These are phyloP conservation scores for Nerophis lumbriciformis DNA, from an alignment of 2,113 vertebrate species.

Conservation along the genomic window DNA sequence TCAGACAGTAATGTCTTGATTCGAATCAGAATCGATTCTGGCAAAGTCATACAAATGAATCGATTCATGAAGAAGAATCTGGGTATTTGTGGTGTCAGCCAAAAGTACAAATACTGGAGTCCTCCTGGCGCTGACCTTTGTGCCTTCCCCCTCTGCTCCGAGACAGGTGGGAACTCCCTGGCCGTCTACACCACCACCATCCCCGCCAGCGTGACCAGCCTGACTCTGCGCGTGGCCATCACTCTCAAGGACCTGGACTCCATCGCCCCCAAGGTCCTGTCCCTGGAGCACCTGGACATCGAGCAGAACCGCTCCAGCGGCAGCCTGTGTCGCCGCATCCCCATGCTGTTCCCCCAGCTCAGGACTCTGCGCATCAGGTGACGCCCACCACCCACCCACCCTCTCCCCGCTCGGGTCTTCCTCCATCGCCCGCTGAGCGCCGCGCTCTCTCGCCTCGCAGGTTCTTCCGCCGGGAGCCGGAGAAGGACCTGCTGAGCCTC, in stretches of 20 bases:
- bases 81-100: no score
- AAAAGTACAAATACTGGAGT: no score
- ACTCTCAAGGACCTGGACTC: conserved; percentile 63
- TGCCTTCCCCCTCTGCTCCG: no score
- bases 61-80: no score
- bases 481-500: conserved; percentile 60
- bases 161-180: conserved; percentile 47
- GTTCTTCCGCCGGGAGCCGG: conserved; percentile 54
- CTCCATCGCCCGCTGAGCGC: no score
- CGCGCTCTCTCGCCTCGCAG: conserved; percentile 13
- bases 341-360: conserved; percentile 58
- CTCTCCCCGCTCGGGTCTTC: no score
- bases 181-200: conserved; percentile 49
- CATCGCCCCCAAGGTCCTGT: conserved; percentile 49
- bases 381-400: no score
- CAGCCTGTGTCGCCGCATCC: conserved; percentile 55
- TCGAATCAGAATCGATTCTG: no score
- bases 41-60: no score
- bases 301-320: conserved; percentile 63
- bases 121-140: no score
- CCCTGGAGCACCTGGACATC: conserved; percentile 53
- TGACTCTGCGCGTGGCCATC: conserved; percentile 51
- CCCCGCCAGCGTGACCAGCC: conserved; percentile 43
- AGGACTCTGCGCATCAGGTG: conserved; percentile 55
- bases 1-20: no score